Evolutionary conservation across 2,888 invertebrate species (phyloP).

Genomic region (Gari tellinella): DNA sequence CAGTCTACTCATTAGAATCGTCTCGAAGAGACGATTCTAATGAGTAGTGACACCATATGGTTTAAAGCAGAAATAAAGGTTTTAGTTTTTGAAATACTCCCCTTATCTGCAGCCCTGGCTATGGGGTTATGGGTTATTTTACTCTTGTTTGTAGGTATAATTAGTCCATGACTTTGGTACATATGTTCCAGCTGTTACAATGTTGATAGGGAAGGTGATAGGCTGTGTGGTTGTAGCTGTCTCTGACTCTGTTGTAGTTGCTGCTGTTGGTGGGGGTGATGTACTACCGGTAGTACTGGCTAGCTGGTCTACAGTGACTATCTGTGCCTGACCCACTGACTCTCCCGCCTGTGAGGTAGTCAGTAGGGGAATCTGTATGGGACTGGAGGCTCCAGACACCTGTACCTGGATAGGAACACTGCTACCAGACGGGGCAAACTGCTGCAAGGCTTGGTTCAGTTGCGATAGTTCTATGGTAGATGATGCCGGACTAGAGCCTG

Average conservation of each 20-base stretch:
- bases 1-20: too few relatives aligned
- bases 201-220: neutral
- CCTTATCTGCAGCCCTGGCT: too few relatives aligned
- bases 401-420: constrained; percentile 50
- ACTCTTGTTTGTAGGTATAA: constrained; percentile 10
- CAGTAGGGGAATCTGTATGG: constrained; percentile 47
- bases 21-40: too few relatives aligned
- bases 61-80: too few relatives aligned
- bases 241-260: neutral
- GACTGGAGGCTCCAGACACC: constrained; percentile 45
- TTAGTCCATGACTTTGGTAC: constrained; percentile 23
- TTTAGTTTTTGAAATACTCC: too few relatives aligned
- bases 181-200: constrained; percentile 9
- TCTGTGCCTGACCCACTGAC: constrained; percentile 15
- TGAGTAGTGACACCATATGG: too few relatives aligned
- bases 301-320: constrained; percentile 29
- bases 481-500: constrained; percentile 46
- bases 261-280: neutral
- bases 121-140: too few relatives aligned
- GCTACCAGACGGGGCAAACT: constrained; percentile 47
- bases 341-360: constrained; percentile 27
- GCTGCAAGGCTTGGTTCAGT: constrained; percentile 72
- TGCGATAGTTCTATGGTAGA: constrained; percentile 78
- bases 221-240: constrained; percentile 6
- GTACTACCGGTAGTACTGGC: constrained; percentile 3